These are phyloP conservation scores for Tetramorium bicarinatum DNA, from an alignment of 2,888 invertebrate species.

Conservation along the genomic window DNA sequence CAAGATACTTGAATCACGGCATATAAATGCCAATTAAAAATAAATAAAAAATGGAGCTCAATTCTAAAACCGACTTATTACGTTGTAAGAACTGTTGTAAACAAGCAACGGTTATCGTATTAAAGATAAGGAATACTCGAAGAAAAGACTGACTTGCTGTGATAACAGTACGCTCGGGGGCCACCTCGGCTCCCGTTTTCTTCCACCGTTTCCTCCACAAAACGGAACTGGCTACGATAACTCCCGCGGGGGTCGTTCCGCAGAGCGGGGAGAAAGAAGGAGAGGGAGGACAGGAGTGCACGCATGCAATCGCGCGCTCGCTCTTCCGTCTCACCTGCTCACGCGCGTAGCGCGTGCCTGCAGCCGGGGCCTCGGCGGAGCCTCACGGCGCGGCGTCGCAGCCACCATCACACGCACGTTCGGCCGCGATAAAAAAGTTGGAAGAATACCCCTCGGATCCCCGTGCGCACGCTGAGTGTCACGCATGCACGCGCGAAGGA, in stretches of 20 bases:
- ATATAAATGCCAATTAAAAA: not conserved
- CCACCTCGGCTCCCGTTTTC: not conserved
- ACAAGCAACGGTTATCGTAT: not conserved
- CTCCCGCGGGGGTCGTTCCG: constrained; percentile 60
- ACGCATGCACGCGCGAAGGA: constrained; percentile 61
- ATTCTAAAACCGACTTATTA: not conserved
- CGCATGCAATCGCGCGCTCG: constrained; percentile 46
- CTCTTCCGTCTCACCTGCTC: constrained; percentile 77
- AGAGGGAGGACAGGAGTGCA: constrained; percentile 67
- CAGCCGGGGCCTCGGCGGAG: constrained; percentile 64
- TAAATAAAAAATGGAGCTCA: not conserved
- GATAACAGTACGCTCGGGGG: not conserved
- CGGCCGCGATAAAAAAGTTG: constrained; percentile 74
- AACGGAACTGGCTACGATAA: constrained; percentile 25
- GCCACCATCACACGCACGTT: constrained; percentile 52
- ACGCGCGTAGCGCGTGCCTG: constrained; percentile 80
- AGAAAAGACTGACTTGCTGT: not conserved
- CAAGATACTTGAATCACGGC: not conserved
- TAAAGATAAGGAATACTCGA: not conserved
- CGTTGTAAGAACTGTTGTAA: no score
- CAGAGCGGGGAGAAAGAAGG: not conserved
- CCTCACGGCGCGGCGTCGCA: constrained; percentile 29
- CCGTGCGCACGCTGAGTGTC: constrained; percentile 58
- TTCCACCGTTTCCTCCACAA: not conserved
- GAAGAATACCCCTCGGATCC: constrained; percentile 70